phyloP scores from a whole-genome alignment of 2,888 invertebrate genomes.

The Diarsia mendica region DNA sequence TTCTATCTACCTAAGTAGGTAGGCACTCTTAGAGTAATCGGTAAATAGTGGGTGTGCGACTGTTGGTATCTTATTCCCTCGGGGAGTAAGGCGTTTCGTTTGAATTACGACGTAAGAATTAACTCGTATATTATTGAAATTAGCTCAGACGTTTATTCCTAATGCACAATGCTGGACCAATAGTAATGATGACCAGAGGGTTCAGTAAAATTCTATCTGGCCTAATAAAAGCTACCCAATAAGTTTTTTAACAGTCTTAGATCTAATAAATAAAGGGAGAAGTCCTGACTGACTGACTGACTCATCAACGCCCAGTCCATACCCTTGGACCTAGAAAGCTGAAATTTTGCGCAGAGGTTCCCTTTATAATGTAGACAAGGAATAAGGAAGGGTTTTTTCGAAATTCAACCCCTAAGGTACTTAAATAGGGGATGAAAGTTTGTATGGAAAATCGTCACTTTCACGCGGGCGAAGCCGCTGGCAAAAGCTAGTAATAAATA shows the following conservation, averaged over 20 bases:
- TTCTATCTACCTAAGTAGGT: neutral
- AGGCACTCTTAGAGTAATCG: constrained; percentile 22
- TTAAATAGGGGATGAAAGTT: no score
- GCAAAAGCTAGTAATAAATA: no score
- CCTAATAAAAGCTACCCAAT: neutral
- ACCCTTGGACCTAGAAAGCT: no score
- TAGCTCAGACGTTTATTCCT: constrained; percentile 32
- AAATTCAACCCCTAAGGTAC: no score
- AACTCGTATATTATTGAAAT: constrained; percentile 53
- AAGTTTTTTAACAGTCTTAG: neutral
- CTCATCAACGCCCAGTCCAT: no score
- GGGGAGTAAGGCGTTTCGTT: constrained; percentile 44
- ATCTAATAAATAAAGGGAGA: no score
- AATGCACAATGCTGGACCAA: constrained; percentile 3
- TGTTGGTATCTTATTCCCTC: constrained; percentile 43
- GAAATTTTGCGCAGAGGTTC: no score
- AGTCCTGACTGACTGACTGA: no score
- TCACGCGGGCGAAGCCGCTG: no score
- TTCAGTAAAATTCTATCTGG: neutral
- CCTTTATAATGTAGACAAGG: no score
- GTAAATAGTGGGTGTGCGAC: constrained; percentile 32
- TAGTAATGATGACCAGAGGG: neutral
- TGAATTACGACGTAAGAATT: constrained; percentile 56
- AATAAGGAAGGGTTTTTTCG: no score
- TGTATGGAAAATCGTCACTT: no score